Evolutionary conservation across 2,888 invertebrate genomes (phyloP), one percentile per base, ranked within the genome.

Genomic region (Tethea ocularis): DNA sequence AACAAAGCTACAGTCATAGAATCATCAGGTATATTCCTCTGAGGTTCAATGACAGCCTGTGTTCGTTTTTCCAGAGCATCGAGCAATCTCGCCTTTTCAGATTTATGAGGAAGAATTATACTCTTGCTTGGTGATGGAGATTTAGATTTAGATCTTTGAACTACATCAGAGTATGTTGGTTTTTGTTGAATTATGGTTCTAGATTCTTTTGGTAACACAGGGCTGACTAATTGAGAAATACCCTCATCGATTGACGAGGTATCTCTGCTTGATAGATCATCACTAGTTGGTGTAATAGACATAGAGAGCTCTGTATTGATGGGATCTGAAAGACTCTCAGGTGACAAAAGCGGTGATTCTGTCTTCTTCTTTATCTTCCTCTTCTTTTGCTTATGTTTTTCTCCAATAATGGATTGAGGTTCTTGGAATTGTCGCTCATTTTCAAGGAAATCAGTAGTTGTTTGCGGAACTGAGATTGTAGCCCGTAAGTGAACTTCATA

Each of bases 401-500:
- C 91, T 53, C 80, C 79, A 33, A 83, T 61, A 55, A 86, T 77
- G 38, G 84, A 80, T 60, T 86, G 83, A 11, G 87, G 72, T 69
- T 86, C 84, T 66, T 84, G 82, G 29, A 72, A 68, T 61, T 84
- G 82, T 7, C 89, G 83, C 80, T 92, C 92, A 67, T 73, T 87
- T n/a, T 88, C 83, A 51, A 93, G 77, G 52, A 93, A 91, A 56
- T 89, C 88, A 13, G 77, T 82, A 7, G 80, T 89, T 56, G 79
- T 77, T 78, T 89, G 86, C 51, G 94, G 94, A 61, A 95, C 93
- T 0, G 94, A 91, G 22, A 95, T 92, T 62, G 94, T 92, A 46
- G 95, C 94, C 71, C 94, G 85, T 29, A 95, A 88, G 67, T 94
- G 94, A n/a, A 95, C 91, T 88, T 95, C 95, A 68, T 94, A 95